Conservation (phyloP, 1,140 invertebrate species). For the Berghia stephanieae region DNA sequence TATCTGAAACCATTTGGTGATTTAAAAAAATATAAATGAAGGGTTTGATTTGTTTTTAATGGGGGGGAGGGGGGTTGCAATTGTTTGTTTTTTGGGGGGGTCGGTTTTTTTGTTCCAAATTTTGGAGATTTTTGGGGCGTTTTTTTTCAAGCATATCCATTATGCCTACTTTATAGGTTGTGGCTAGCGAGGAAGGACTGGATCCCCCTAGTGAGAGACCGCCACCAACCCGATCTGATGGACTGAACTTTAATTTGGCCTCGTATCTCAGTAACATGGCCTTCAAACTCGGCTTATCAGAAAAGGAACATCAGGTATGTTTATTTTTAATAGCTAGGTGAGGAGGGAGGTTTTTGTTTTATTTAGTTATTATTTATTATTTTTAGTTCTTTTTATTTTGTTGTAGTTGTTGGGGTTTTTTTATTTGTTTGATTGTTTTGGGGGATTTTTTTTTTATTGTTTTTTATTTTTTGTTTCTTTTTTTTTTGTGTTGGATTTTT, state of each 20-base stretch:
- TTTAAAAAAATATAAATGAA: background rate
- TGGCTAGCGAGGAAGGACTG: slow-evolving; percentile 56
- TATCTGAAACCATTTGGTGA: too few relatives aligned
- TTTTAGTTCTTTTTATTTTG: background rate
- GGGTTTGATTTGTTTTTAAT: background rate
- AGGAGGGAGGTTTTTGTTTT: background rate
- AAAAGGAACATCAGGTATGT: slow-evolving; percentile 60
- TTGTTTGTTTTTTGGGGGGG: too few relatives aligned
- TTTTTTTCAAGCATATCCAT: too few relatives aligned
- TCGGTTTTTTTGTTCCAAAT: too few relatives aligned
- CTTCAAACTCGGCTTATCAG: slow-evolving; percentile 60
- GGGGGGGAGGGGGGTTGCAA: too few relatives aligned
- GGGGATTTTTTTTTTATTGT: too few relatives aligned
- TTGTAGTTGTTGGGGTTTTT: background rate
- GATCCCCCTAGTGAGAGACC: slow-evolving; percentile 58
- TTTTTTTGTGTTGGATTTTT: too few relatives aligned
- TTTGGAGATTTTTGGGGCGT: too few relatives aligned
- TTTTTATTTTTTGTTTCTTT: too few relatives aligned
- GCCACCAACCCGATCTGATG: slow-evolving; percentile 51
- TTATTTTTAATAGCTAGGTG: background rate
- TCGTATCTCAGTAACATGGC: slow-evolving; percentile 58
- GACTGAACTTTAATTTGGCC: slow-evolving; percentile 53
- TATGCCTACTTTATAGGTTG: slow-evolving; percentile 44
- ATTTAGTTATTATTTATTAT: background rate
- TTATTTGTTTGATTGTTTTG: too few relatives aligned